These are phyloP conservation scores for Achlya flavicornis DNA, from an alignment of 2,888 invertebrate genomes.

Conservation along the genomic window DNA sequence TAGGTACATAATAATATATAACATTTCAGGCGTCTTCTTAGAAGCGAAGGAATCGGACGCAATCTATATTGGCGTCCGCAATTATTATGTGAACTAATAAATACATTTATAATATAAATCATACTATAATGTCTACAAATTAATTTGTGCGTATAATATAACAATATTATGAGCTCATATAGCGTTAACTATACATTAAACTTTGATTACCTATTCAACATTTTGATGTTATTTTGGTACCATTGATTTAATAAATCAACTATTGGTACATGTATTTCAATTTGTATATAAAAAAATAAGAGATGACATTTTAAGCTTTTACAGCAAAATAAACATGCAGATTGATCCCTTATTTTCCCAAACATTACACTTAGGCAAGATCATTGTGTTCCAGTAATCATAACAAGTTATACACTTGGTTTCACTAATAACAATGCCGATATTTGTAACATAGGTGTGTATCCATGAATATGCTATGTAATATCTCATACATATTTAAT, in stretches of 20 bases:
- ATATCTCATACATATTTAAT: constrained; percentile 25
- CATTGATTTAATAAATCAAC: not conserved
- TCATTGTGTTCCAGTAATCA: too few relatives aligned
- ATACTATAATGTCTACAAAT: constrained; percentile 6
- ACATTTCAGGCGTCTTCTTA: not conserved
- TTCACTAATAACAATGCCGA: not conserved
- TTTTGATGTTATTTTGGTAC: constrained; percentile 22
- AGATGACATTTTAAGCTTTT: not conserved
- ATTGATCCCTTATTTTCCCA: not conserved
- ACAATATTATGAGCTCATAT: not conserved
- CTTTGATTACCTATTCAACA: constrained; percentile 17
- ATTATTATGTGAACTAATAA: constrained; percentile 1
- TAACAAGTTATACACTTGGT: too few relatives aligned
- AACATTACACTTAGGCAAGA: not conserved
- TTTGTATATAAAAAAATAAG: not conserved
- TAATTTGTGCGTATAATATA: constrained; percentile 3
- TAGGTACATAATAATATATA: constrained; percentile 7
- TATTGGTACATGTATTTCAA: not conserved
- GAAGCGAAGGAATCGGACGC: not conserved
- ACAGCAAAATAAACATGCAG: not conserved
- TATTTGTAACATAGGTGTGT: not conserved
- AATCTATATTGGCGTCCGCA: not conserved
- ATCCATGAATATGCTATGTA: constrained; percentile 15
- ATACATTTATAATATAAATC: not conserved
- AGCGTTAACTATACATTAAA: not conserved